Conservation (phyloP, 2,113 vertebrate genomes). For the Atrichornis clamosus region DNA sequence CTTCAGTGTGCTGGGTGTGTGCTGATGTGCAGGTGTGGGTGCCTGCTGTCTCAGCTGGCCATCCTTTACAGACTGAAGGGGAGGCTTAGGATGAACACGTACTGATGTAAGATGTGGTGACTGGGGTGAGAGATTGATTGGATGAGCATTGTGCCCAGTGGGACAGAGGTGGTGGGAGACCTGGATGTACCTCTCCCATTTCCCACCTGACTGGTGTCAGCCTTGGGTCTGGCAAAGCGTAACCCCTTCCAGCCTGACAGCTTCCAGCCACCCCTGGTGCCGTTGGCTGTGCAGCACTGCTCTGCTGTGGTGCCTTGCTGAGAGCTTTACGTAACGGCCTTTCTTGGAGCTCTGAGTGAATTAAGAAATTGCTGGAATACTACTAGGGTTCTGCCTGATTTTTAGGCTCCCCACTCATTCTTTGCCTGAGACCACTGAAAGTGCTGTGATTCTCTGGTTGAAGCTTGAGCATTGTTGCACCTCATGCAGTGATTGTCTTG, state of each 20-base stretch:
- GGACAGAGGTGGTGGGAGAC: neutral
- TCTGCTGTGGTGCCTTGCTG: neutral
- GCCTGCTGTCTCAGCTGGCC: neutral
- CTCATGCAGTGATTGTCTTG: neutral
- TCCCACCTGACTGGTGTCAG: neutral
- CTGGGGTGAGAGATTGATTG: neutral
- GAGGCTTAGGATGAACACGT: neutral
- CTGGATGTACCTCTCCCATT: neutral
- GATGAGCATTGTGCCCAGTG: accelerated
- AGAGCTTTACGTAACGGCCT: neutral
- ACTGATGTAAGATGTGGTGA: neutral
- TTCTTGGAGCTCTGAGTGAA: neutral
- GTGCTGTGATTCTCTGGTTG: neutral
- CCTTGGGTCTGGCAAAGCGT: neutral
- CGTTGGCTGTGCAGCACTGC: neutral
- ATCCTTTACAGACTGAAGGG: neutral
- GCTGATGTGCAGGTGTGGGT: neutral
- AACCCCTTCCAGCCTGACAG: neutral
- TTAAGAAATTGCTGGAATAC: neutral
- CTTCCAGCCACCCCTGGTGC: neutral
- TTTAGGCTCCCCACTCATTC: neutral
- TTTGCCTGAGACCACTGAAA: neutral
- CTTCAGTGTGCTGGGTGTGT: neutral
- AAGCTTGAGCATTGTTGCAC: neutral
- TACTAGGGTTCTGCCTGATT: neutral